A percentile compares a stretch with the other conserved stretches of the same genome.
phyloP scores from a whole-genome alignment of 53 echinoderm and acorn worm genomes.

The Henricia sp. region DNA sequence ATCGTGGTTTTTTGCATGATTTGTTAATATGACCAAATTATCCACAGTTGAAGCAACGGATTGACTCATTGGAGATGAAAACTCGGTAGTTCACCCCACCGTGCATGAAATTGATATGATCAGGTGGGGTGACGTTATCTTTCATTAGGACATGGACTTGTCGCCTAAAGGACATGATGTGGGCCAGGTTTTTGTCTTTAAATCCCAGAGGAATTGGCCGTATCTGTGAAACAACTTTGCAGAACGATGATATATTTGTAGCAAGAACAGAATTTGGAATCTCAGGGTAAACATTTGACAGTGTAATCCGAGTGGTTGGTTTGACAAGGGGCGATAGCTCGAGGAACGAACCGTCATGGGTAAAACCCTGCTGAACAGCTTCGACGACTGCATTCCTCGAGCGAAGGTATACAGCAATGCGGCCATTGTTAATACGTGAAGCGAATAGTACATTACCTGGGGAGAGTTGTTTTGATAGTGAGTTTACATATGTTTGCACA shows the following conservation, averaged over 20 bases:
- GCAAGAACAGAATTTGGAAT: neutral
- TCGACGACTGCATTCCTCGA: neutral
- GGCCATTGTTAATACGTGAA: neutral
- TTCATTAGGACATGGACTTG: neutral
- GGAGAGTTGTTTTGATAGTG: neutral
- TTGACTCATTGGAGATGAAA: neutral
- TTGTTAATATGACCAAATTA: neutral
- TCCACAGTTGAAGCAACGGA: conserved; percentile 12
- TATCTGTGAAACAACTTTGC: neutral
- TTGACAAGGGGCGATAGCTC: neutral
- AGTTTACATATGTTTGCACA: neutral
- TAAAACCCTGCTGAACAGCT: neutral
- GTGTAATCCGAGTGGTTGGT: neutral
- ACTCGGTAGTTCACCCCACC: neutral
- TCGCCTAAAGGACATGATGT: conserved; percentile 1
- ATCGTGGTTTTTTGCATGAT: neutral
- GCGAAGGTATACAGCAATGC: neutral
- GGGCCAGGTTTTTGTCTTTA: neutral
- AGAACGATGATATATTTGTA: neutral
- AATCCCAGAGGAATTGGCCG: neutral
- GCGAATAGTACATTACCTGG: neutral
- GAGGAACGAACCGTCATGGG: neutral
- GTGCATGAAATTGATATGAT: neutral
- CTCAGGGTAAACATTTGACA: neutral
- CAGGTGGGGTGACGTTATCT: neutral